Conservation (phyloP, 2,113 vertebrate genomes). For the Raja brachyura region DNA sequence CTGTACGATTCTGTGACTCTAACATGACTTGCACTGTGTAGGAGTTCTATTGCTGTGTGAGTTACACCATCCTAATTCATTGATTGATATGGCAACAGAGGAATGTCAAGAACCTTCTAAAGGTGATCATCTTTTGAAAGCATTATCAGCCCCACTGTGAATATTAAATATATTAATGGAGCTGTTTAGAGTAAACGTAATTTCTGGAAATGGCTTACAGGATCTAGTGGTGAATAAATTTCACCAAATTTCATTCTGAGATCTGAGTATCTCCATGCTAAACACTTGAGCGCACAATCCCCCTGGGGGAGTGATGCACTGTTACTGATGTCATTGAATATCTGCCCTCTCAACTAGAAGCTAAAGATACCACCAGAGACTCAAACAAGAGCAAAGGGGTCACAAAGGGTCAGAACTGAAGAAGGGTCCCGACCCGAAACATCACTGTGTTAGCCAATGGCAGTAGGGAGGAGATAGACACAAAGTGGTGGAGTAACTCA, state of each 20-base stretch:
- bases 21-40: background rate
- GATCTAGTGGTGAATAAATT: background rate
- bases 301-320: background rate
- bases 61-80: background rate
- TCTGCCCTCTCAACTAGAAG: background rate
- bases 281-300: background rate
- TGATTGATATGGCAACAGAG: background rate
- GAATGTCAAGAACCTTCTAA: background rate
- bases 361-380: background rate
- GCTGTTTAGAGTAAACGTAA: background rate
- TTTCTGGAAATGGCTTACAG: background rate
- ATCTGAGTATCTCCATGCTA: background rate
- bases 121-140: background rate
- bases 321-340: too few relatives aligned
- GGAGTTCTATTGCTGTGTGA: too few relatives aligned
- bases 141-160: background rate
- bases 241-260: too few relatives aligned
- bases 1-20: too few relatives aligned
- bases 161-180: background rate
- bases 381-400: background rate
- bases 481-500: too few relatives aligned
- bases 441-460: too few relatives aligned
- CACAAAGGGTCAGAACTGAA: too few relatives aligned
- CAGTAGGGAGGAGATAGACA: too few relatives aligned
- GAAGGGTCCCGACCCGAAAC: background rate